phyloP scores from a whole-genome alignment of 1,140 invertebrate genomes.

The Diorhabda elongata region DNA sequence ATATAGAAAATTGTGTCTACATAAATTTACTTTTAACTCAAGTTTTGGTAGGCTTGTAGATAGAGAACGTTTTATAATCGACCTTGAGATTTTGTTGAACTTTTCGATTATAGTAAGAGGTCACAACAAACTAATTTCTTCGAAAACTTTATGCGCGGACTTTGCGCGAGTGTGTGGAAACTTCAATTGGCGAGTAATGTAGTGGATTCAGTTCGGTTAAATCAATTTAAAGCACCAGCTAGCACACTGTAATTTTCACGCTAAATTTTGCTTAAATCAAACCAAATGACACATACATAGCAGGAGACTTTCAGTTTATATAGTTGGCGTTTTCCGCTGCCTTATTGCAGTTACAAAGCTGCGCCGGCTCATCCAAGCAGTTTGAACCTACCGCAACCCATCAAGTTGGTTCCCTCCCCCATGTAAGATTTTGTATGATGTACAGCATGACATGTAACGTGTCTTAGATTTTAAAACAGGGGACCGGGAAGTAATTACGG shows the following conservation, averaged over 20 bases:
- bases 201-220: no score
- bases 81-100: no score
- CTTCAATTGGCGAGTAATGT: no score
- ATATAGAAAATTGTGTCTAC: no score
- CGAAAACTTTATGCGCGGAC: no score
- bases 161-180: no score
- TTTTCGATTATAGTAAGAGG: no score
- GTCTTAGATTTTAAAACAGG: not conserved
- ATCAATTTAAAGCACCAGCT: no score
- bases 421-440: constrained; percentile 51
- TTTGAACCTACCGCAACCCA: constrained; percentile 67
- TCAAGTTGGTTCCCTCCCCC: constrained; percentile 65
- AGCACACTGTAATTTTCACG: not conserved
- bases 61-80: no score
- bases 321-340: constrained; percentile 88
- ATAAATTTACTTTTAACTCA: no score
- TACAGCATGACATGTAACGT: not conserved
- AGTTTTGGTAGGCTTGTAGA: no score
- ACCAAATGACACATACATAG: constrained; percentile 26
- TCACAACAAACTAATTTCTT: no score
- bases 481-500: not conserved
- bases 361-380: constrained; percentile 69
- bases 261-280: not conserved
- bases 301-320: constrained; percentile 71
- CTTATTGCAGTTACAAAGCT: constrained; percentile 84